Evolutionary conservation across 2,113 vertebrate species (phyloP), one percentile per base, ranked within the genome.

Genomic region (Procavia capensis): DNA sequence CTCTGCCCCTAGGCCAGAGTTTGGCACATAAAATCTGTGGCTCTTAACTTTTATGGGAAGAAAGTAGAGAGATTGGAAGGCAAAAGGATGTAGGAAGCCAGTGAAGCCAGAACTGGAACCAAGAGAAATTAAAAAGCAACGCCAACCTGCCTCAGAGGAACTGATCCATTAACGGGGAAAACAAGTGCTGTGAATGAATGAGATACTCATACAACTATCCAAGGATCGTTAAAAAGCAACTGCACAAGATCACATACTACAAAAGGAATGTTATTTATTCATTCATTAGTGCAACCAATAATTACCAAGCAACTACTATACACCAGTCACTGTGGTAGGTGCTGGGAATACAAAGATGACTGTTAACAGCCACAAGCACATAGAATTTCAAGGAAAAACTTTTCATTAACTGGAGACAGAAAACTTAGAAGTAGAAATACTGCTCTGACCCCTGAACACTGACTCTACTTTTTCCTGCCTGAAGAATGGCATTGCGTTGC

Each of bases 121-220:
- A 87, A 92, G 34, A 96, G 72, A 95, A 93, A 95, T 59, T 66
- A 72, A 94, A 93, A 88, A 88, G 19, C 41, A 74, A 83, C 2
- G 0, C 64, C 80, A n/a, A 84, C 34, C 61, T 85, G 66, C 54
- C 63, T 91, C 74, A 88, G 64, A 95, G 64, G 27, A 88, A 27
- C 45, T 72, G 25, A 88, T 76, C 68, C 29, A 83, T 63, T 50
- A 83, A 68, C 75, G 74, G 22, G 27, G 47, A 63, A 96, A 85
- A 94, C 63, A 96, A 96, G 54, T 36, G 20, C 74, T 78, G 24
- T 63, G 34, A 93, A 93, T 90, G 43, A 39, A 96, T 45, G 59
- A 57, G n/a, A 43, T 92, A 81, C 74, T 84, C 47, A 87, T 24
- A 89, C 93, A 93, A 92, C 59, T 92, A 90, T 41, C 41, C 43